Percentiles rank a stretch among this genome's conserved stretches.
These are phyloP conservation scores for Cephalopterus ornatus DNA, from an alignment of 2,113 vertebrate genomes.

Conservation along the genomic window DNA sequence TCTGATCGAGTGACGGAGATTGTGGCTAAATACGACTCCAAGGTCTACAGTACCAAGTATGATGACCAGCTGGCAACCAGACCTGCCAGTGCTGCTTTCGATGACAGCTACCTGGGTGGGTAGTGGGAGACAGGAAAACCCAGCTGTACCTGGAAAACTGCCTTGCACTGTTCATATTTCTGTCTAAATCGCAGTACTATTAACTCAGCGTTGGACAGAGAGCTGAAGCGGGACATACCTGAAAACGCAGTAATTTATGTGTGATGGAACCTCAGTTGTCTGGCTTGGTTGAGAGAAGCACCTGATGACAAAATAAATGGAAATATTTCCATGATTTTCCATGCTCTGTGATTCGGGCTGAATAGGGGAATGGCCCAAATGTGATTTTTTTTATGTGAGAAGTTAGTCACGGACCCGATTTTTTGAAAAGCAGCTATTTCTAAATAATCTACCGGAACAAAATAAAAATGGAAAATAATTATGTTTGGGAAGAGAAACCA, in stretches of 20 bases:
- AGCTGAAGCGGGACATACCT: not conserved
- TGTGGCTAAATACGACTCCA: constrained; percentile 72
- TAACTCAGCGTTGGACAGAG: not conserved
- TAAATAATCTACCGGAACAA: not conserved
- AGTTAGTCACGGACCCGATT: not conserved
- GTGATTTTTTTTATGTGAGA: not conserved
- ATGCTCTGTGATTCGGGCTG: not conserved
- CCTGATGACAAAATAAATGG: not conserved
- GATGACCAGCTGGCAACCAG: constrained; percentile 83
- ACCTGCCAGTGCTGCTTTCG: constrained; percentile 84
- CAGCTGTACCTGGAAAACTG: not conserved
- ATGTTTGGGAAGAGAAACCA: not conserved
- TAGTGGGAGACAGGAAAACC: not conserved
- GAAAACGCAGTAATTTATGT: not conserved
- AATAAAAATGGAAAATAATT: not conserved
- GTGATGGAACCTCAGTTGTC: not conserved
- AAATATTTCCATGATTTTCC: not conserved
- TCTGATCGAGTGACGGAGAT: constrained; percentile 91
- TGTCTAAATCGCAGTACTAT: not conserved
- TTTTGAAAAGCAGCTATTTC: not conserved
- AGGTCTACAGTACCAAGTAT: constrained; percentile 76
- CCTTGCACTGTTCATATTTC: not conserved
- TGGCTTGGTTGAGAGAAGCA: not conserved
- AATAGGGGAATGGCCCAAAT: not conserved
- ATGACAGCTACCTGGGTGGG: constrained; percentile 96